Conservation (phyloP, 2,113 vertebrate species). For the Hemibagrus wyckioides region DNA sequence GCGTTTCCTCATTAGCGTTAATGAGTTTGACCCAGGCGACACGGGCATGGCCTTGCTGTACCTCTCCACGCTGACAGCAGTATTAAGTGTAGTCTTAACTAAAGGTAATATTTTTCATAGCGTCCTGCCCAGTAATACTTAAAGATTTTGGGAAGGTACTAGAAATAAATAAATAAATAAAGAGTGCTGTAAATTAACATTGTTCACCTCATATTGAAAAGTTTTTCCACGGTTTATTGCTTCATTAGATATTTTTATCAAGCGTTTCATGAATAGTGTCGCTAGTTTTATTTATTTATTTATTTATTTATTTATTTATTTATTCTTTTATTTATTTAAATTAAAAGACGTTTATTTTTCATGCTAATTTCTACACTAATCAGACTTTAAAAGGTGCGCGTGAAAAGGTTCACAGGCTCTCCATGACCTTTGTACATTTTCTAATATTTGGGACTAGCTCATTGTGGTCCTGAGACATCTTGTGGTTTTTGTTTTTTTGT, state of each 20-base stretch:
- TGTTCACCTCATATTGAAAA: neutral
- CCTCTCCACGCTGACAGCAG: neutral
- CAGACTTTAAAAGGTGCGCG: neutral
- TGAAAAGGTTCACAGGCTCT: neutral
- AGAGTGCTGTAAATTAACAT: neutral
- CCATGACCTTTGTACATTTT: neutral
- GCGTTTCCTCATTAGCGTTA: neutral
- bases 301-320: too few relatives aligned
- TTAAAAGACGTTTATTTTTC: neutral
- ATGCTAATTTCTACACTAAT: neutral
- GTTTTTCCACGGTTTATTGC: neutral
- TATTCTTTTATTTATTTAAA: too few relatives aligned
- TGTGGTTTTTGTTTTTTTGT: neutral
- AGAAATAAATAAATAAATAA: neutral
- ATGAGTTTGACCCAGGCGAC: neutral
- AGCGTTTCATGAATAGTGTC: neutral
- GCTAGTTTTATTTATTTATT: neutral
- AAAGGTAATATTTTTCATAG: constrained; percentile 8
- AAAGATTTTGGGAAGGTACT: too few relatives aligned
- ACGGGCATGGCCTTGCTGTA: constrained; percentile 35
- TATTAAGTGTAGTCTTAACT: constrained; percentile 7
- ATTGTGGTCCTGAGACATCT: neutral
- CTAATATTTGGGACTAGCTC: neutral
- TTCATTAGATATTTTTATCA: neutral
- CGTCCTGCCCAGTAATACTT: too few relatives aligned